Evolutionary conservation across 2,113 vertebrate species (phyloP).

Genomic region (Hemibagrus wyckioides): DNA sequence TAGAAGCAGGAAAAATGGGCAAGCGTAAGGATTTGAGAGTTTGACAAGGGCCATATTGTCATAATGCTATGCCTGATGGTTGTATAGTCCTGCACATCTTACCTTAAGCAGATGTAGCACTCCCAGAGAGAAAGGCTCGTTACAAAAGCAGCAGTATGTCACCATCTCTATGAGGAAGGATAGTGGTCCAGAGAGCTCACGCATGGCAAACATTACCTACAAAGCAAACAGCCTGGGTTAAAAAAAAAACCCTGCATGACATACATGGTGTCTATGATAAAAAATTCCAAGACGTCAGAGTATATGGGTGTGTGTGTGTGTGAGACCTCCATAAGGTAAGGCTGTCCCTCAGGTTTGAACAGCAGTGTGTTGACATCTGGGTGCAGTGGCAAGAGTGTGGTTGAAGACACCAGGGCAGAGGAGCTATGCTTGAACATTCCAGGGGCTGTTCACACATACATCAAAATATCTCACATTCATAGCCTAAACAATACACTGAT

Average conservation of each 20-base stretch:
- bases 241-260: background rate
- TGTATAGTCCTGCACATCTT: conserved; percentile 20
- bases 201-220: conserved; percentile 95
- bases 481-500: background rate
- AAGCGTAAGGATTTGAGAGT: too few relatives aligned
- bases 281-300: background rate
- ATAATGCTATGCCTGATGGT: too few relatives aligned
- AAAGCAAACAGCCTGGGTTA: background rate
- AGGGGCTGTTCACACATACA: conserved; percentile 74
- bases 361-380: conserved; percentile 86
- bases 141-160: conserved; percentile 93
- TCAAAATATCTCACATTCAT: background rate
- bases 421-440: conserved; percentile 79
- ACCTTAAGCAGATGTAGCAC: conserved; percentile 94
- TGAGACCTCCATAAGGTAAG: conserved; percentile 90
- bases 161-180: conserved; percentile 90
- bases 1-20: too few relatives aligned
- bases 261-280: background rate
- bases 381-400: conserved; percentile 82
- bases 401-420: conserved; percentile 69
- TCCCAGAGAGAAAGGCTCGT: conserved; percentile 90
- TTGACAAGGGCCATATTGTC: too few relatives aligned
- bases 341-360: conserved; percentile 90
- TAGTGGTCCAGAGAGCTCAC: conserved; percentile 89
- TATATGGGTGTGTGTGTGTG: background rate